phyloP scores from a whole-genome alignment of 2,888 invertebrate genomes.

The Marronus borbonicus region DNA sequence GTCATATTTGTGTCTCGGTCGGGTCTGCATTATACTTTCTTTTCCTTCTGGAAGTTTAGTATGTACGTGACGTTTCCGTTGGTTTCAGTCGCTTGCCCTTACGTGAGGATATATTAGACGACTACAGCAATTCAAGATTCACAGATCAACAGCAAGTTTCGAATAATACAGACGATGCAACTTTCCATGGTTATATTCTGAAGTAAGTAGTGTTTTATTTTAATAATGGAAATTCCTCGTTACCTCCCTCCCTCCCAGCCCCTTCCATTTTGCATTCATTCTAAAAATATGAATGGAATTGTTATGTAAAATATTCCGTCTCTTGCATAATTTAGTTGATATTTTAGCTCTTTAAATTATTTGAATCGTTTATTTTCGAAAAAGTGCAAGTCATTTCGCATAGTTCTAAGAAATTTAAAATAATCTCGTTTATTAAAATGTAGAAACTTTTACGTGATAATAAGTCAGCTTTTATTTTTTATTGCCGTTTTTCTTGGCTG shows the following conservation, averaged over 20 bases:
- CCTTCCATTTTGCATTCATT: background rate
- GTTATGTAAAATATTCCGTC: slow-evolving; percentile 17
- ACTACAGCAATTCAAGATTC: slow-evolving; percentile 71
- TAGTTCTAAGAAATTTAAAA: too few relatives aligned
- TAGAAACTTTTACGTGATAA: too few relatives aligned
- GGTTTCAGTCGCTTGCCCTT: slow-evolving; percentile 83
- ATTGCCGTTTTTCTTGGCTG: background rate
- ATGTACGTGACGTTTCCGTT: slow-evolving; percentile 4
- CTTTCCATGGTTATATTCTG: slow-evolving; percentile 81
- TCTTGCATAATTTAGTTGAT: background rate
- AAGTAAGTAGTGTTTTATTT: slow-evolving; percentile 71
- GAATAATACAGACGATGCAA: slow-evolving; percentile 79
- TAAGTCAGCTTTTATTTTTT: too few relatives aligned
- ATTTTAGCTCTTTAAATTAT: too few relatives aligned
- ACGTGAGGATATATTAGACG: slow-evolving; percentile 75
- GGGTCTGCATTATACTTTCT: background rate
- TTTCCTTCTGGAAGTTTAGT: background rate
- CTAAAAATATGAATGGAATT: background rate
- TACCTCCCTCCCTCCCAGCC: background rate
- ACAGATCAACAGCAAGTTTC: slow-evolving; percentile 75
- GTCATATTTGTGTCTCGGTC: background rate
- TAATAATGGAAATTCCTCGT: too few relatives aligned
- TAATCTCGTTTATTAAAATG: too few relatives aligned
- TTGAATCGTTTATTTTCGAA: too few relatives aligned
- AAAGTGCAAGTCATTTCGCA: too few relatives aligned